These are phyloP conservation scores for Hanleya hanleyi DNA, from an alignment of 2,888 invertebrate genomes.

Conservation along the genomic window DNA sequence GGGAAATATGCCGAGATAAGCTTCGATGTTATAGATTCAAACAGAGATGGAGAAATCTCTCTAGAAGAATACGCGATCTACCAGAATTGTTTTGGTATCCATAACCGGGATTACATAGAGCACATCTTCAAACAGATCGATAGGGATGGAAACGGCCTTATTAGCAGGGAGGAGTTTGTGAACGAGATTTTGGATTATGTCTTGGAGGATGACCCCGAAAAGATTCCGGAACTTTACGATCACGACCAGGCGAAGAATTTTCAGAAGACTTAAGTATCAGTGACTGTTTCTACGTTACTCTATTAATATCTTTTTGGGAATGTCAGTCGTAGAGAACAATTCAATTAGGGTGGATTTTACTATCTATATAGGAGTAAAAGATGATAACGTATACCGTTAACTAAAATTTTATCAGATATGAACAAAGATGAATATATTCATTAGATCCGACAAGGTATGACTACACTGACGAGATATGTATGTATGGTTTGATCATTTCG, in stretches of 20 bases:
- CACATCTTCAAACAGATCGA: background rate
- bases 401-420: too few relatives aligned
- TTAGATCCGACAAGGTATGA: too few relatives aligned
- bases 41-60: background rate
- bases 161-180: background rate
- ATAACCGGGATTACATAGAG: background rate
- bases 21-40: background rate
- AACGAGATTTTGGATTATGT: background rate
- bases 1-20: background rate
- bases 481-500: too few relatives aligned
- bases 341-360: too few relatives aligned
- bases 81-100: background rate
- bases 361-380: too few relatives aligned
- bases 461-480: too few relatives aligned
- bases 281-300: background rate
- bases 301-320: too few relatives aligned
- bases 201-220: background rate
- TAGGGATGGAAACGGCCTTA: background rate
- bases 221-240: background rate
- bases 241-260: background rate
- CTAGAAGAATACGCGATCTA: background rate
- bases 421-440: too few relatives aligned
- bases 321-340: too few relatives aligned
- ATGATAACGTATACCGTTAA: too few relatives aligned
- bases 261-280: background rate